Conservation (phyloP, 2,888 invertebrate genomes). For the Xylota sylvarum region DNA sequence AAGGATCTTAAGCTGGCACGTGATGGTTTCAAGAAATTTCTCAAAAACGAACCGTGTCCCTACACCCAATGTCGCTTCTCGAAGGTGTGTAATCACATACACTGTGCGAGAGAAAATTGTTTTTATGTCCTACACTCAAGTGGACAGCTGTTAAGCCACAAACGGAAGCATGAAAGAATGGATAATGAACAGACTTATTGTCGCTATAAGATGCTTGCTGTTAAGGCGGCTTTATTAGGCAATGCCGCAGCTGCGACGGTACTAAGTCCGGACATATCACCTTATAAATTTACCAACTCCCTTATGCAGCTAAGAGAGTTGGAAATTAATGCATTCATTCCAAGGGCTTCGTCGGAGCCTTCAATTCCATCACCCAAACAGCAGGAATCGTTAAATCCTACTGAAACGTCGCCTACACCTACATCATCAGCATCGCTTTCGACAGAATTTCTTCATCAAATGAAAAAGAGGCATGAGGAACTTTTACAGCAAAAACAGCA, state of each 20-base stretch:
- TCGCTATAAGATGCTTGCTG: constrained; percentile 78
- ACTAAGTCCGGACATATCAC: constrained; percentile 8
- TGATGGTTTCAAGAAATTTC: constrained; percentile 98
- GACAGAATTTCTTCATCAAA: constrained; percentile 66
- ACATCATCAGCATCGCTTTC: constrained; percentile 38
- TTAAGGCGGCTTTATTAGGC: constrained; percentile 58
- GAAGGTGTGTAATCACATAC: constrained; percentile 97
- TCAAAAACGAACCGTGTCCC: constrained; percentile 96
- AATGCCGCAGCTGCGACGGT: constrained; percentile 16
- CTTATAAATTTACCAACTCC: constrained; percentile 29
- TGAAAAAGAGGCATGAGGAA: constrained; percentile 66
- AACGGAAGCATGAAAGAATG: constrained; percentile 96
- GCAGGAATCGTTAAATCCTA: neutral
- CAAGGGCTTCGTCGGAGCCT: constrained; percentile 11
- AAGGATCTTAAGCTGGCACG: constrained; percentile 96
- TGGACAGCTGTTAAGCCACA: constrained; percentile 97
- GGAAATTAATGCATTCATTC: constrained; percentile 29
- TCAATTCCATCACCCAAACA: constrained; percentile 5
- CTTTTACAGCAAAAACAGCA: constrained; percentile 35
- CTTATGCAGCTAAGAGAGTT: constrained; percentile 49
- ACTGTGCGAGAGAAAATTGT: constrained; percentile 96
- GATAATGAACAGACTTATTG: constrained; percentile 89
- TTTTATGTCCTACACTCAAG: constrained; percentile 97
- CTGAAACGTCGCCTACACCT: neutral
- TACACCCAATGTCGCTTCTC: constrained; percentile 96